These are phyloP conservation scores for Ophion ellenae DNA, from an alignment of 2,888 invertebrate genomes.

Conservation along the genomic window DNA sequence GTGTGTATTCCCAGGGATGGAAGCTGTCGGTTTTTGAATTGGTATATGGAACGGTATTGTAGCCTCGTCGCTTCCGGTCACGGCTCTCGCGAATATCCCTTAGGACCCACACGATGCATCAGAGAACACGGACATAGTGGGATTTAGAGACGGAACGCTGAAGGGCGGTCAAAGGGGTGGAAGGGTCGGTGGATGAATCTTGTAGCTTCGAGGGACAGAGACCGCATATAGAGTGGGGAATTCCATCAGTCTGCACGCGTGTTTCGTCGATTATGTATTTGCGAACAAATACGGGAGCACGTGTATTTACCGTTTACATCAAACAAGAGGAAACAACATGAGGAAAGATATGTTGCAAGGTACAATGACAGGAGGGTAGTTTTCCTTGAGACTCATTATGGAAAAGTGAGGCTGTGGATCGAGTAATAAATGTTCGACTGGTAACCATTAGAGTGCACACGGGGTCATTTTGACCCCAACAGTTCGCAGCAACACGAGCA, in stretches of 20 bases:
- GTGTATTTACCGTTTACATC: constrained; percentile 6
- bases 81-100: constrained; percentile 49
- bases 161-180: not conserved
- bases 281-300: constrained; percentile 22
- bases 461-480: too few relatives aligned
- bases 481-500: too few relatives aligned
- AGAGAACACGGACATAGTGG: constrained; percentile 29
- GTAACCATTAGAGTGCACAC: too few relatives aligned
- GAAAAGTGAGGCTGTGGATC: too few relatives aligned
- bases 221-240: not conserved
- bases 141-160: constrained; percentile 25
- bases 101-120: constrained; percentile 49
- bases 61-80: constrained; percentile 48
- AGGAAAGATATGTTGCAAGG: not conserved
- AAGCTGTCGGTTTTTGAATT: constrained; percentile 35
- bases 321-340: not conserved
- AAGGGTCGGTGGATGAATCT: constrained; percentile 8
- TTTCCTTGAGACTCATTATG: too few relatives aligned
- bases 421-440: too few relatives aligned
- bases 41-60: constrained; percentile 24
- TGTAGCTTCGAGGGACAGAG: constrained; percentile 2
- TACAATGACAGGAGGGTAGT: too few relatives aligned
- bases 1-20: constrained; percentile 41
- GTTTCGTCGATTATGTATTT: constrained; percentile 53
- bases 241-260: constrained; percentile 16